Evolutionary conservation across 2,888 invertebrate species (phyloP), one percentile per base, ranked within the genome.

Genomic region (Blomia tropicalis): DNA sequence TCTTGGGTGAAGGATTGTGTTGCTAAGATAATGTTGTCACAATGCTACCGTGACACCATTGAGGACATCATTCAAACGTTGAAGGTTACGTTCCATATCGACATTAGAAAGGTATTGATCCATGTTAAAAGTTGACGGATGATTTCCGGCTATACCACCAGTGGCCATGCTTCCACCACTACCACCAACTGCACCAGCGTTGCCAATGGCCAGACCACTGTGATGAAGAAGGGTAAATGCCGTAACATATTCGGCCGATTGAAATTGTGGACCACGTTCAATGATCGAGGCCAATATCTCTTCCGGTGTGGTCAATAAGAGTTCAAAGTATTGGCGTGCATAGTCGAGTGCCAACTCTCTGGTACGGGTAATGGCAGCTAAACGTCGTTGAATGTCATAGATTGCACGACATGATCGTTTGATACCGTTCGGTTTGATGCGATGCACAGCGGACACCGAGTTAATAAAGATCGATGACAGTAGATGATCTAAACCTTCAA

Each of bases 221-320:
- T 64, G 58, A 59, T 67, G 66, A 4, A 67, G 58, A 11, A 68
- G 60, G 17, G 65, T 64, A 7, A 68, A 79, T 41, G 88, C 84
- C 73, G 87, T 85, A 72, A 84, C 80, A 73, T 92, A 89, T 73
- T 93, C 91, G 70, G 87, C 77, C 73, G 87, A 85, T 0, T 85
- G 83, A 75, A 88, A 91, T 73, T 86, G 84, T 0, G 87, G 82
- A 1, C 92, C 91, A 69, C 85, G 84, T 73, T 91, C 90, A 54
- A 87, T 79, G 14, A 92, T 82, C 31, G 81, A 79, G 67, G 83
- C 82, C 65, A 92, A 79, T 70, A 92, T 84, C 75, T 88, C 87
- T 76, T 90, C 85, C 0, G 87, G 87, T 25, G 83, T 79, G 70
- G 83, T 80, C 68, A 85, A 83, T 65, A 92, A 82, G 68, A 93